Base-by-base conservation (phyloP, 2,888 invertebrate species). In the Formica aserva region DNA sequence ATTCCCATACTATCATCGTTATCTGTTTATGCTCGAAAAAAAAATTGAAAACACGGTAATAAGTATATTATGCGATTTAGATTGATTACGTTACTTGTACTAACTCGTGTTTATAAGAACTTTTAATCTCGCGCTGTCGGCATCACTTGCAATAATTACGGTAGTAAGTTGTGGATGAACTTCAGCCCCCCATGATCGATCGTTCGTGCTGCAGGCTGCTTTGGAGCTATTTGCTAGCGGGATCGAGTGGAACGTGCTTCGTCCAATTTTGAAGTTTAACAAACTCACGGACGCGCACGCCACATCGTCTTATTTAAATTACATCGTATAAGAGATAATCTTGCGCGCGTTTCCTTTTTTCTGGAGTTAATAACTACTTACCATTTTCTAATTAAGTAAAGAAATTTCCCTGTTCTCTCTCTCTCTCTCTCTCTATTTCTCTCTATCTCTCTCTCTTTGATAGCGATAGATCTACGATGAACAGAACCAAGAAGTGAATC, bases 261-360 rank as follows among this genome's bases (percentile, higher is more conserved):
- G 77, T 62, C 82, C 86, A 89, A 89, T 89, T 89, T 87, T 82
- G 89, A 89, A 86, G 89, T 89, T 89, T 84, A 88, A 84, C 83
- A 87, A 89, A 87, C 89, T 89, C 77, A 60, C 66, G 63, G 82
- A 80, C 78, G 78, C 78, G 78, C 78, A 80, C 78, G 78, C 78
- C 78, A 80, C 78, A 60, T 80, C 78, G 78, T 80, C 78, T 80
- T 80, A 80, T 80, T 80, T 72, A 80, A 80, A 80, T 80, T 80
- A 72, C 78, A 80, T 80, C 60, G 78, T 72, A 72, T 69, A 45
- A 72, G 78, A 80, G 78, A 72, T 80, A 80, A 80, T 72, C 72
- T 60, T 35, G 72, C 26, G 41, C 72, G 32, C 48, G 48, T 52
- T 52, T 52, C 48, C 72, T 80, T 72, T 72, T 48, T 80, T 72